These are phyloP conservation scores for Lerista edwardsae DNA, from an alignment of 2,797 vertebrate species.

Conservation along the genomic window DNA sequence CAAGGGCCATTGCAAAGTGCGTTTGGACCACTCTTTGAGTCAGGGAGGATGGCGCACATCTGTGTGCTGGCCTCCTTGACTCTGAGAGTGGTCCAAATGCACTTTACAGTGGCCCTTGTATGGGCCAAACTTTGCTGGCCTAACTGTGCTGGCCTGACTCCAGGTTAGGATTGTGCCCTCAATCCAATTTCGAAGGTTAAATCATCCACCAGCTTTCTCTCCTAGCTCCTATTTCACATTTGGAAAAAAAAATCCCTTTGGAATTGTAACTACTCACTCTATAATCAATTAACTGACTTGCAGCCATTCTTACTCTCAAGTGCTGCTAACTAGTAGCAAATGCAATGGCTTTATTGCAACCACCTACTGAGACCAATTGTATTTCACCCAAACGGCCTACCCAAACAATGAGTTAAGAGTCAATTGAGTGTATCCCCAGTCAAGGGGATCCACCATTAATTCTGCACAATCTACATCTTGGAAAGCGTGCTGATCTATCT, in stretches of 20 bases:
- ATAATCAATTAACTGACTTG: neutral
- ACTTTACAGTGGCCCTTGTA: too few species aligned
- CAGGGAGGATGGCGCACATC: too few species aligned
- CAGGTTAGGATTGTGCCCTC: too few species aligned
- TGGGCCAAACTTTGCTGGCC: too few species aligned
- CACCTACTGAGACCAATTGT: neutral
- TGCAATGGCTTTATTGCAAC: neutral
- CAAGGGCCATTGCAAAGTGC: too few species aligned
- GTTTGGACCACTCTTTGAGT: too few species aligned
- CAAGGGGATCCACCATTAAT: neutral
- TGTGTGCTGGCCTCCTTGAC: too few species aligned
- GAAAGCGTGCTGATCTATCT: neutral
- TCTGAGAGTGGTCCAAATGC: too few species aligned
- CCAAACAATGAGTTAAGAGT: neutral
- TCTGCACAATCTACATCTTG: fast-evolving
- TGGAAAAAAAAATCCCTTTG: neutral
- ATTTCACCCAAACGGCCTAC: neutral
- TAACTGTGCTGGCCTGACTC: too few species aligned
- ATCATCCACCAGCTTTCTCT: too few species aligned
- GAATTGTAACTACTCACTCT: neutral
- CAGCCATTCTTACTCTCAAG: neutral
- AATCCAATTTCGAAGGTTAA: too few species aligned
- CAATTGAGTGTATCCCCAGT: slow-evolving; percentile 1
- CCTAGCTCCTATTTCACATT: neutral
- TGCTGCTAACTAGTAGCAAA: neutral